Evolutionary conservation across 2,113 vertebrate species (phyloP), one percentile per base, ranked within the genome.

Genomic region (Takifugu bimaculatus): DNA sequence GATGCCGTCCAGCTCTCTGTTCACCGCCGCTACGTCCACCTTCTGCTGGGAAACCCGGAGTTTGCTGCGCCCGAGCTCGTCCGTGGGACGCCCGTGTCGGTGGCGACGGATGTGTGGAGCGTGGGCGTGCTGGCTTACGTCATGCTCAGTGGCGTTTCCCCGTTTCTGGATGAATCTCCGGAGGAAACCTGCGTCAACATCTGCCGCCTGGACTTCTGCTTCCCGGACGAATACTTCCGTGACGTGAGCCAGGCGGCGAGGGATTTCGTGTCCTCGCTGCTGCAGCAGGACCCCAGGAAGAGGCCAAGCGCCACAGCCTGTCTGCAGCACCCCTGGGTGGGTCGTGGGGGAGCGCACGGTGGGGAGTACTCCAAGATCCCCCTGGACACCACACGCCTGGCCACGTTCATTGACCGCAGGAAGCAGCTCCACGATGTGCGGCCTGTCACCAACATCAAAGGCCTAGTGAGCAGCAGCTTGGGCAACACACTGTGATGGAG

Each of bases 161-260:
- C 97, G 0, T 99, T 99, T 78, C 84, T 99, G 79, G 97, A 99
- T 6, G 97, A 99, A 72, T 99, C 96, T 48, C 93, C 92, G 5
- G 97, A 99, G 76, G 97, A 99, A 79, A 99, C 97, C 0, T 99
- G 97, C 7, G 92, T 97, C 80, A 99, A 99, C 0, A 96, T 99
- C 50, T 97, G 95, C 88, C 89, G 93, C 65, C 92, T 95, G 63
- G 97, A 99, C 70, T 99, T 98, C 89, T 98, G 95, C 85, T 99
- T 99, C 77, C 97, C 97, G 0, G 91, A 91, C 0, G 95, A 98
- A 9, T 99, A 95, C 81, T 99, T 99, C 89, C 83, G 87, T 0
- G 89, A 91, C 0, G 94, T 99, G 47, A 98, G 95, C 71, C 93
- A 96, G 2, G 94, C 95, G 0, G 95, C 96, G 13, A 88, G 93